Evolutionary conservation across 2,797 vertebrate genomes (phyloP).

Genomic region (Macropus fuliginosus): DNA sequence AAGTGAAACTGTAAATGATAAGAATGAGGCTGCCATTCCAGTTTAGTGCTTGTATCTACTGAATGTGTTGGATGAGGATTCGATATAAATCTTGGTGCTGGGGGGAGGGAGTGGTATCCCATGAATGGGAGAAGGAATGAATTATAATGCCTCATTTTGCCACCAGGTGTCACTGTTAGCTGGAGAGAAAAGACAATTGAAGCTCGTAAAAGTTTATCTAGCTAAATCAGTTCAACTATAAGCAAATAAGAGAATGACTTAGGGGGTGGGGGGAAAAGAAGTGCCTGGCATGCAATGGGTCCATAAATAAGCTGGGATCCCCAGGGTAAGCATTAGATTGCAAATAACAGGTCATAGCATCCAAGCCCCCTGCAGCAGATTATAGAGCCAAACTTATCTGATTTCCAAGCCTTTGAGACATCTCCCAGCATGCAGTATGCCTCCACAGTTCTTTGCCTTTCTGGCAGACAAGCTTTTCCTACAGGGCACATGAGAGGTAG

Average conservation of each 20-base stretch:
- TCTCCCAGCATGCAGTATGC: slow-evolving; percentile 44
- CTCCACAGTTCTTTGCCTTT: slow-evolving; percentile 41
- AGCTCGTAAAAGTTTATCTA: slow-evolving; percentile 48
- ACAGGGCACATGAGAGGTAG: slow-evolving; percentile 50
- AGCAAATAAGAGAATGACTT: slow-evolving; percentile 61
- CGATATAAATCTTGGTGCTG: slow-evolving; percentile 72
- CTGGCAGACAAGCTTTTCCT: slow-evolving; percentile 46
- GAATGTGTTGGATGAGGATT: slow-evolving; percentile 73
- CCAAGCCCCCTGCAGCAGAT: not conserved
- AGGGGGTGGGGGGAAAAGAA: slow-evolving; percentile 24
- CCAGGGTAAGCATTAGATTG: slow-evolving; percentile 34
- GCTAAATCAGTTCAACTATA: slow-evolving; percentile 56
- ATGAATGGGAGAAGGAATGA: not conserved
- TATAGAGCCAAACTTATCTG: slow-evolving; percentile 35
- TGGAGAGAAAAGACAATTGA: slow-evolving; percentile 52
- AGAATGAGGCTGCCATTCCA: slow-evolving; percentile 75
- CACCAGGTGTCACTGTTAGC: slow-evolving; percentile 81
- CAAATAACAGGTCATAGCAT: slow-evolving; percentile 8
- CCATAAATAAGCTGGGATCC: slow-evolving; percentile 23
- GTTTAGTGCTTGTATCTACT: slow-evolving; percentile 78
- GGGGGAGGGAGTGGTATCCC: not conserved
- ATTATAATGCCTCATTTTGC: slow-evolving; percentile 58
- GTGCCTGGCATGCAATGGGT: slow-evolving; percentile 11
- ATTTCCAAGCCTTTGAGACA: slow-evolving; percentile 20
- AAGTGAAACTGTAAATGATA: slow-evolving; percentile 77